These are phyloP conservation scores for Spinibarbus caldwelli DNA, from an alignment of 2,797 vertebrate genomes.

Conservation along the genomic window DNA sequence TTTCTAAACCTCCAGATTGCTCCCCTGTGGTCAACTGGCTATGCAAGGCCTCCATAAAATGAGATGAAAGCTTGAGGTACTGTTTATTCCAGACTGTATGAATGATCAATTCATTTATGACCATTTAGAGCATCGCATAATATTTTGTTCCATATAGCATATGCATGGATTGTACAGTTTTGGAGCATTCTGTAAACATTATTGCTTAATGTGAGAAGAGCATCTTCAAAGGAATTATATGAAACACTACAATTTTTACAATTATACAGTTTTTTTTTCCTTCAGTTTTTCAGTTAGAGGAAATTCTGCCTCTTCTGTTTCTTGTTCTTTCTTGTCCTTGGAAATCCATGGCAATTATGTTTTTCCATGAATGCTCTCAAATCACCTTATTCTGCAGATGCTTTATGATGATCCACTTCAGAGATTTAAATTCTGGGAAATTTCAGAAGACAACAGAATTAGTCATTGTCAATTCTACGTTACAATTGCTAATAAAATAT, in stretches of 20 bases:
- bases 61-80: conserved; percentile 68
- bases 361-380: conserved; percentile 6
- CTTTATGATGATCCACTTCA: conserved; percentile 33
- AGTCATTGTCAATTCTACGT: neutral
- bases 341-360: neutral
- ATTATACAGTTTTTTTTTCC: neutral
- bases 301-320: neutral
- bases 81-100: conserved; percentile 68
- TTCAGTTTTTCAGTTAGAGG: neutral
- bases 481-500: neutral
- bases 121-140: conserved; percentile 53
- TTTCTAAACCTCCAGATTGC: conserved; percentile 76
- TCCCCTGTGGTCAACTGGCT: conserved; percentile 75
- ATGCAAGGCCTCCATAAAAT: conserved; percentile 81
- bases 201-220: conserved; percentile 22
- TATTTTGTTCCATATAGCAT: conserved; percentile 9
- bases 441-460: conserved; percentile 46
- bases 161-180: neutral
- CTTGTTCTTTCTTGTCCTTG: conserved; percentile 25
- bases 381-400: conserved; percentile 17
- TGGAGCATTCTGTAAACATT: conserved; percentile 16
- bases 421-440: conserved; percentile 48
- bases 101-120: conserved; percentile 51
- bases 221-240: neutral
- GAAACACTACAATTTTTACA: neutral